Base-by-base conservation (phyloP, 2,113 vertebrate genomes). In the Mormyrus lacerda region DNA sequence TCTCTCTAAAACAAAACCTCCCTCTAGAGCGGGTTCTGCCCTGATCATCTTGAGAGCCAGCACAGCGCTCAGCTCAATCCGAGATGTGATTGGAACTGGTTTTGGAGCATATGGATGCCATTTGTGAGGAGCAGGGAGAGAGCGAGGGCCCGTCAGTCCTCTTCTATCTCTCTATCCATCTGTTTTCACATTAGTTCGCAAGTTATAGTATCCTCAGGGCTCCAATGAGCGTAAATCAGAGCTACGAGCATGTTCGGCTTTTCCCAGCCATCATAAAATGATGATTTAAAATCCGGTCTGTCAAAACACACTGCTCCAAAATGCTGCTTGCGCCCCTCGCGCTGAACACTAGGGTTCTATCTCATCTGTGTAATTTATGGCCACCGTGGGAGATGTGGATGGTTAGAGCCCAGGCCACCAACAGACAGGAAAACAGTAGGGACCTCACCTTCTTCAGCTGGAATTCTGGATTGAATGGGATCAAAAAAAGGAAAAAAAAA, bases 371-470 rank as follows among this genome's bases (percentile, higher is more conserved):
- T 96, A 96, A 97, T 97, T 97, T 97, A 97, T 97, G 94, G 95
- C 93, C 97, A 96, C 96, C 92, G 0, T 92, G 97, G 97, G 96
- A 96, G 94, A 93, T 90, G 69, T 89, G 96, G 95, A 96, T 94
- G 96, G 97, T 96, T 96, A 96, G 94, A 93, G 92, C 92, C 94
- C 90, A 92, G 96, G 96, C 97, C 97, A 98, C 97, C 97, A 97
- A 97, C 96, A 96, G 90, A 92, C 95, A 97, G 96, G 95, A 96
- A 96, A 97, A 96, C 96, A 97, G 96, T 96, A 96, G 96, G 96
- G 97, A 93, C 96, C 95, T 95, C 94, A 95, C 93, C 95, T 95
- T 95, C 94, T 96, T 94, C 95, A 92, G 94, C 95, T 95, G 96
- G 95, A 96, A 97, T 96, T 95, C 95, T 95, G 94, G 94, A 95